A percentile compares a stretch with the other conserved stretches of the same genome.
Evolutionary conservation across 2,888 invertebrate genomes (phyloP).

Genomic region (Stenodera caucasica): DNA sequence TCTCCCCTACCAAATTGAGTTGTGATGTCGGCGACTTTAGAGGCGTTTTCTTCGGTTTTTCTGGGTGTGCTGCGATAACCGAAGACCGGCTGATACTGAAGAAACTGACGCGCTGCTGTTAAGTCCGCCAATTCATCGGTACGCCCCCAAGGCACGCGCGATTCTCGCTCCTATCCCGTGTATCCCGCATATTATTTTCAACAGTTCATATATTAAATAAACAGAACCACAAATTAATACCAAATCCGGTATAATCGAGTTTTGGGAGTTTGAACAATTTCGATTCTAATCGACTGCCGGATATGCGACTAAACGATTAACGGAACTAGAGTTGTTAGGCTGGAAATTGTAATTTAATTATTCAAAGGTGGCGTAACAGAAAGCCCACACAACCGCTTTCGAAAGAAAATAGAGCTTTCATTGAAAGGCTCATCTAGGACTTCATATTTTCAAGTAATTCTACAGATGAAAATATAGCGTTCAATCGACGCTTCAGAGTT

Average conservation of each 20-base stretch:
- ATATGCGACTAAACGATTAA: not conserved
- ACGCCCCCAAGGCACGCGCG: conserved; percentile 31
- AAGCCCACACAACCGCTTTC: too few species aligned
- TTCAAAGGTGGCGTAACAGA: not conserved
- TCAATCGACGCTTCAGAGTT: too few species aligned
- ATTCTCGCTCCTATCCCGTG: conserved; percentile 18
- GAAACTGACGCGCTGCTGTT: conserved; percentile 19
- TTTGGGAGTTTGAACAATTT: too few species aligned
- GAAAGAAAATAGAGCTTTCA: too few species aligned
- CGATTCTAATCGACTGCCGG: not conserved
- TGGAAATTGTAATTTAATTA: not conserved
- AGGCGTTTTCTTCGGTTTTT: not conserved
- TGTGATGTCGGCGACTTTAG: too few species aligned
- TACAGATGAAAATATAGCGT: too few species aligned
- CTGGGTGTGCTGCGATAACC: not conserved
- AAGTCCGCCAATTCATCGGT: conserved; percentile 18
- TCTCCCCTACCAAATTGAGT: too few species aligned
- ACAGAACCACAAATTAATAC: not conserved
- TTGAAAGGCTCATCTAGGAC: too few species aligned
- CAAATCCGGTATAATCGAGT: not conserved
- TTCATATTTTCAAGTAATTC: too few species aligned
- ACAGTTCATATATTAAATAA: not conserved
- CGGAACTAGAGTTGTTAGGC: not conserved
- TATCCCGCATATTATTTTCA: not conserved
- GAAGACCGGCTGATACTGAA: conserved; percentile 28